Conservation (phyloP, 2,113 vertebrate genomes). For the Phrynocephalus versicolor region DNA sequence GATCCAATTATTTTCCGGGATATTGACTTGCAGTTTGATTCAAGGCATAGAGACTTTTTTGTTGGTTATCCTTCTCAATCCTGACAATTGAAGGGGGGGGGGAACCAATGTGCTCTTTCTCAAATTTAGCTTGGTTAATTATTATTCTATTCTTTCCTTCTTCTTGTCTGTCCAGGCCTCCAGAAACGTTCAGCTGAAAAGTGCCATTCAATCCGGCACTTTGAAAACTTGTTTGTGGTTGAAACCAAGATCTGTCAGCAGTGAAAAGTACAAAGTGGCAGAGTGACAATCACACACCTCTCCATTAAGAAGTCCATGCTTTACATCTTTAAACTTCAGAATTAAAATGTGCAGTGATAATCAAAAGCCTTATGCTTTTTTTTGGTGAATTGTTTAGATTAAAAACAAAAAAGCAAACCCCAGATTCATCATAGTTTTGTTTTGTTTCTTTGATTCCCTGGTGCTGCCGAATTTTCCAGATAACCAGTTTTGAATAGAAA, state of each 20-base stretch:
- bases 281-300: conserved; percentile 53
- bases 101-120: too few species aligned
- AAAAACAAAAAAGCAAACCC: conserved; percentile 17
- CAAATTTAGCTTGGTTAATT: neutral
- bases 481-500: conserved; percentile 34
- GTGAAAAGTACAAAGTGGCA: conserved; percentile 64
- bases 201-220: conserved; percentile 89
- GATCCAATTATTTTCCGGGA: too few species aligned
- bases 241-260: conserved; percentile 90
- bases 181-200: conserved; percentile 88
- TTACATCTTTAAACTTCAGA: conserved; percentile 59
- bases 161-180: conserved; percentile 73
- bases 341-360: conserved; percentile 75
- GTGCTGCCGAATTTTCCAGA: conserved; percentile 54
- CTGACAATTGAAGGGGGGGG: neutral
- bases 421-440: conserved; percentile 64
- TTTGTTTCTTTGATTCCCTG: conserved; percentile 56
- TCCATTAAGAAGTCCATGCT: conserved; percentile 61
- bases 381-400: conserved; percentile 74
- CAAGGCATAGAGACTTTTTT: neutral
- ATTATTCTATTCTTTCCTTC: neutral
- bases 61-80: neutral
- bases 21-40: neutral
- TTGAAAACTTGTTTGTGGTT: conserved; percentile 90
- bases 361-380: conserved; percentile 79